Evolutionary conservation across 2,797 vertebrate species (phyloP).

Genomic region (Eulemur albifrons): DNA sequence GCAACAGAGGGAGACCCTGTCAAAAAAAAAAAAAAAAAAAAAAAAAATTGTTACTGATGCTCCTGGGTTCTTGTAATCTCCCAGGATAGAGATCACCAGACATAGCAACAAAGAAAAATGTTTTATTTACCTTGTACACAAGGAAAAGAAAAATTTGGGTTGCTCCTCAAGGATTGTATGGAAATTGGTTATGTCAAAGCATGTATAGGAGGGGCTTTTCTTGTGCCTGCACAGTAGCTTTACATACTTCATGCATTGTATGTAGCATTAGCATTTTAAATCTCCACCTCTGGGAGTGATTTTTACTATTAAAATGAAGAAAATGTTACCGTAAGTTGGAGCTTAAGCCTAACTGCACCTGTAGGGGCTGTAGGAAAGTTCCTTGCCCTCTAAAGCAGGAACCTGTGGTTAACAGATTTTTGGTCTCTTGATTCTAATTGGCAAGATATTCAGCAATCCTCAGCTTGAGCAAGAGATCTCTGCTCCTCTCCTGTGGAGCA

Average conservation of each 20-base stretch:
- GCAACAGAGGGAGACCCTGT: no score
- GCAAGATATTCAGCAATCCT: neutral
- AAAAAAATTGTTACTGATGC: no score
- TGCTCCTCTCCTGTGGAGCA: neutral
- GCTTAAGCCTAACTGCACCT: neutral
- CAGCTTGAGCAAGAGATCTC: neutral
- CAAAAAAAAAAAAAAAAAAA: no score
- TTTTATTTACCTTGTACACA: no score
- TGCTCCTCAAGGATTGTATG: no score
- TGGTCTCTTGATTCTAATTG: neutral
- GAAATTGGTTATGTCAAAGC: neutral
- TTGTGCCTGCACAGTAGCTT: neutral
- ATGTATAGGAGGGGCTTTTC: neutral
- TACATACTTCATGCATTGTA: neutral
- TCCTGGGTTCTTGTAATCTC: no score
- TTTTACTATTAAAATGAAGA: neutral
- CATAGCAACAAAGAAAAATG: no score
- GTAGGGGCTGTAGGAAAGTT: neutral
- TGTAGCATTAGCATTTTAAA: neutral
- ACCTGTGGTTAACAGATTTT: neutral
- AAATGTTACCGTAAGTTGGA: neutral
- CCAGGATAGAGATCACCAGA: no score
- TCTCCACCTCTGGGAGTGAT: neutral
- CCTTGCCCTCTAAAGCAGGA: neutral
- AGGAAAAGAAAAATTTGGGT: no score